A percentile compares a stretch with the other conserved stretches of the same genome.
Evolutionary conservation across 2,113 vertebrate species (phyloP).

Genomic region (Rafetus swinhoei): DNA sequence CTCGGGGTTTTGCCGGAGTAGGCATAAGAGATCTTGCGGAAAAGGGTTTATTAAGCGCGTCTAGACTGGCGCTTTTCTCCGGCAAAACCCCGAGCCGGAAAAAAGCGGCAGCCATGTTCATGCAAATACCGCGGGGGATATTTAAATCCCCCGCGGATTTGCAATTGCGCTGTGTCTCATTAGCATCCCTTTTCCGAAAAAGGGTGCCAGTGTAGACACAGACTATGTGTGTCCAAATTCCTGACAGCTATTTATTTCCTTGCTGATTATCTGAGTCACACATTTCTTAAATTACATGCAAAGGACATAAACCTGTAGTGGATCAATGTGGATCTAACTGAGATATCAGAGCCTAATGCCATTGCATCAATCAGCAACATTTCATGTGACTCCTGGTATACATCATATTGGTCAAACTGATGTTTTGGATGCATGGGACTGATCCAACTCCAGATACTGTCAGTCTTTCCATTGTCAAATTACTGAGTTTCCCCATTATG

Average conservation of each 20-base stretch:
- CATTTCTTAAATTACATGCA: background rate
- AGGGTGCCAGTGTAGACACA: no score
- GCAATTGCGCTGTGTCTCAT: no score
- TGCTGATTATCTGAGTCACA: constrained; percentile 1
- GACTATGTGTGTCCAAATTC: background rate
- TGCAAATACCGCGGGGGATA: no score
- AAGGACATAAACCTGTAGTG: accelerated
- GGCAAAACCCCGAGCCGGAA: no score
- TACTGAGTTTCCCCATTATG: background rate
- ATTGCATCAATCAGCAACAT: background rate
- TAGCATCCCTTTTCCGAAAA: no score
- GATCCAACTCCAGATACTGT: background rate
- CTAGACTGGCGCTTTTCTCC: no score
- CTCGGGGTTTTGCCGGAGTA: no score
- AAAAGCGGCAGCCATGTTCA: no score
- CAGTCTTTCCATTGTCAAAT: background rate
- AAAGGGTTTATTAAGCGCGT: no score
- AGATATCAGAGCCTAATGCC: background rate
- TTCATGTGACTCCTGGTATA: background rate
- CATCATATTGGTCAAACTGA: background rate
- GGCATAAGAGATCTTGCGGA: no score
- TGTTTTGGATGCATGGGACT: background rate
- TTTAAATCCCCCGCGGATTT: no score
- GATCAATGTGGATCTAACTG: background rate
- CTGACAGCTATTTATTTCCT: background rate